A percentile compares a stretch with the other conserved stretches of the same genome.
These are phyloP conservation scores for Notarius quadriscutis DNA, from an alignment of 2,113 vertebrate species.

Conservation along the genomic window DNA sequence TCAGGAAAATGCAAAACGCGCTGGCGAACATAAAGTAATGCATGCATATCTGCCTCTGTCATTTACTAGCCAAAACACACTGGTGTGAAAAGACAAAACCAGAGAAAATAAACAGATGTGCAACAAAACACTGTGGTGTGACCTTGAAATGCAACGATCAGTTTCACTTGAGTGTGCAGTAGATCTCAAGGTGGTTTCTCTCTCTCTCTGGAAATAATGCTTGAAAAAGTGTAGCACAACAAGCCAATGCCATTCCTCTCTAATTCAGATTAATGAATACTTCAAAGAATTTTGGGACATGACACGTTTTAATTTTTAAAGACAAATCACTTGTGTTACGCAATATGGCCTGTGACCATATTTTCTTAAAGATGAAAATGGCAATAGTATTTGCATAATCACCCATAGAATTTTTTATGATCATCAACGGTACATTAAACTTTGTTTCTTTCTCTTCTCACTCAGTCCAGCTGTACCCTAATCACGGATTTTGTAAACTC, in stretches of 20 bases:
- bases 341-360: neutral
- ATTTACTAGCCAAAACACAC: neutral
- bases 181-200: constrained; percentile 30
- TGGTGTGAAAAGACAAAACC: neutral
- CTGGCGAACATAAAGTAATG: neutral
- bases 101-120: neutral
- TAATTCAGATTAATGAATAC: constrained; percentile 30
- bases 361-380: neutral
- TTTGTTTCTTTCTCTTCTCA: neutral
- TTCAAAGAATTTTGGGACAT: constrained; percentile 20
- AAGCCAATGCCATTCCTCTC: constrained; percentile 2
- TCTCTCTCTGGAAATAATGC: neutral
- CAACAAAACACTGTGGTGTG: neutral
- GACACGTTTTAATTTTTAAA: neutral
- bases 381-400: neutral
- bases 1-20: neutral
- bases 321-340: neutral
- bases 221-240: neutral
- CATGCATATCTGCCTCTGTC: neutral
- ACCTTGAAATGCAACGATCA: neutral
- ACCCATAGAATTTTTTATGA: neutral
- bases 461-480: neutral
- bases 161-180: neutral
- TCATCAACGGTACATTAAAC: neutral
- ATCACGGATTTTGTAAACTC: neutral